phyloP scores from a whole-genome alignment of 2,888 invertebrate genomes.

The Onchidella celtica region DNA sequence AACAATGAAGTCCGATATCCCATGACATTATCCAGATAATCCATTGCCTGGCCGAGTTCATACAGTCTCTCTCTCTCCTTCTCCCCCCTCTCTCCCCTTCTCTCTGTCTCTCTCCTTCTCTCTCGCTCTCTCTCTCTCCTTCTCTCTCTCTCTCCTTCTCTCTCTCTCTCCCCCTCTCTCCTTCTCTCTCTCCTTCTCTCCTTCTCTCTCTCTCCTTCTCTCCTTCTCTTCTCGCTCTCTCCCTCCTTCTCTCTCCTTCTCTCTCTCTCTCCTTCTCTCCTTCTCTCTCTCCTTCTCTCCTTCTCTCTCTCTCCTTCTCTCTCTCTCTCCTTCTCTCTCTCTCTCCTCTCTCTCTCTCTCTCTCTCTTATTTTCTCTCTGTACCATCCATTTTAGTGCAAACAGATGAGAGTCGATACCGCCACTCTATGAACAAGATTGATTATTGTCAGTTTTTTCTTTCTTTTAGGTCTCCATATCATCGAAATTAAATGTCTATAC shows the following conservation, averaged over 20 bases:
- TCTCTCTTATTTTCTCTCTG: neutral
- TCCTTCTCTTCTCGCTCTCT: neutral
- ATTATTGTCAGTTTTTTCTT: no score
- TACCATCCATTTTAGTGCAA: neutral
- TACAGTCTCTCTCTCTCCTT: neutral
- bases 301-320: neutral
- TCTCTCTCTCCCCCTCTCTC: slow-evolving; percentile 17
- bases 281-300: neutral
- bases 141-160: slow-evolving; percentile 14
- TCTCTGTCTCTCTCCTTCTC: slow-evolving; percentile 20
- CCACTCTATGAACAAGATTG: no score
- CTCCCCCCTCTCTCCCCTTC: neutral
- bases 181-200: neutral
- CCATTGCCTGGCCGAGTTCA: no score
- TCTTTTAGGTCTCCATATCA: no score
- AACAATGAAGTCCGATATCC: no score
- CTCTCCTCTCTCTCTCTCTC: neutral
- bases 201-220: neutral
- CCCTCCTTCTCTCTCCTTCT: neutral
- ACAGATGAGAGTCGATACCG: no score
- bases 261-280: neutral
- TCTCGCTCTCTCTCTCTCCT: neutral
- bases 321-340: neutral
- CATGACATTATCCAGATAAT: no score
- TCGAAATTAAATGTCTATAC: no score